Percentiles rank a stretch among this genome's conserved stretches.
Evolutionary conservation across 2,888 invertebrate species (phyloP).

Genomic region (Apoda limacodes): DNA sequence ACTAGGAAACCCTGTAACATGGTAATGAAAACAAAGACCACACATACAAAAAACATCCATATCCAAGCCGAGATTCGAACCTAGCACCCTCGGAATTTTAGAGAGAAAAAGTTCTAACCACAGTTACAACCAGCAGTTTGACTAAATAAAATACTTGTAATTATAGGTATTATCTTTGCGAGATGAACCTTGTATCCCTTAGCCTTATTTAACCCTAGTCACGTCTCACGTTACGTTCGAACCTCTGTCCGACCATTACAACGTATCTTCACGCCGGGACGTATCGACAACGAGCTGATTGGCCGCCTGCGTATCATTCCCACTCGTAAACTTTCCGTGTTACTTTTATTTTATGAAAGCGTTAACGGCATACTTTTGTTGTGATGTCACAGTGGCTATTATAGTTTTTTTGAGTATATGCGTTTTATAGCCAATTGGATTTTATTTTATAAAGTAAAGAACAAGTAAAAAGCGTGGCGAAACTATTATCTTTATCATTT

Average conservation of each 20-base stretch:
- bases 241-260: constrained; percentile 25
- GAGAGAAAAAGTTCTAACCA: too few relatives aligned
- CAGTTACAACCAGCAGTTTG: too few relatives aligned
- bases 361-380: constrained; percentile 12
- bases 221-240: constrained; percentile 44
- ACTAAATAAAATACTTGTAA: too few relatives aligned
- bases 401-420: constrained; percentile 31
- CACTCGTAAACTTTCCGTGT: constrained; percentile 36
- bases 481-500: constrained; percentile 57
- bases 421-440: constrained; percentile 24
- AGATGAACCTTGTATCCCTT: too few relatives aligned
- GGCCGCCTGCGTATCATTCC: constrained; percentile 28
- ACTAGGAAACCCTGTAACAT: too few relatives aligned
- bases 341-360: constrained; percentile 29
- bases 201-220: too few relatives aligned
- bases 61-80: too few relatives aligned
- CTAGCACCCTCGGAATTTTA: too few relatives aligned
- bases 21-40: too few relatives aligned
- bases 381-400: constrained; percentile 30
- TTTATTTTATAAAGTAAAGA: constrained; percentile 33
- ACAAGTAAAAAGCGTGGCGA: constrained; percentile 63
- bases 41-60: too few relatives aligned
- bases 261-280: constrained; percentile 22
- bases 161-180: too few relatives aligned
- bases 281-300: constrained; percentile 36